A percentile compares a stretch with the other conserved stretches of the same genome.
phyloP scores from a whole-genome alignment of 2,797 vertebrate genomes.

The Crypturellus tataupa region DNA sequence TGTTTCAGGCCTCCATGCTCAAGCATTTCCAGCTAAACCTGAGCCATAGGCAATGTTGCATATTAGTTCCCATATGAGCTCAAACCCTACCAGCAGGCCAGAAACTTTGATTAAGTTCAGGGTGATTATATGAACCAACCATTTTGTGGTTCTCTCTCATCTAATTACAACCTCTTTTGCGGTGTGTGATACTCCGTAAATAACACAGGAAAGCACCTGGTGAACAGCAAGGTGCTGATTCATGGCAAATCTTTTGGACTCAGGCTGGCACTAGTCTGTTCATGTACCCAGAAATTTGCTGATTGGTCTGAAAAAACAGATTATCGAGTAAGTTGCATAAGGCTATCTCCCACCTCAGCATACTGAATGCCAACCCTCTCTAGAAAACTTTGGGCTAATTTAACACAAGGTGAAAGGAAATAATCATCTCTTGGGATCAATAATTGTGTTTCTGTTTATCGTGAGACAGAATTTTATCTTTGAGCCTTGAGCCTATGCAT shows the following conservation, averaged over 20 bases:
- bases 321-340: slow-evolving; percentile 57
- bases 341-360: slow-evolving; percentile 41
- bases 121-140: slow-evolving; percentile 1
- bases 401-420: background rate
- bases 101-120: slow-evolving; percentile 62
- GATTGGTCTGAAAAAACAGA: slow-evolving; percentile 54
- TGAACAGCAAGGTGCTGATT: slow-evolving; percentile 66
- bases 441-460: background rate
- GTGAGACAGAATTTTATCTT: background rate
- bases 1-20: background rate
- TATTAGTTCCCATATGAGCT: background rate
- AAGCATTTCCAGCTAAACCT: slow-evolving; percentile 2
- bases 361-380: slow-evolving; percentile 22
- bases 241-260: slow-evolving; percentile 68
- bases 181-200: slow-evolving; percentile 46
- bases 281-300: slow-evolving; percentile 67
- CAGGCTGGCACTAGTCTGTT: slow-evolving; percentile 71
- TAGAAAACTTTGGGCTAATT: background rate
- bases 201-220: slow-evolving; percentile 70
- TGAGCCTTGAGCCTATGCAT: background rate
- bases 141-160: slow-evolving; percentile 54
- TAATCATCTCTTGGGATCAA: background rate
- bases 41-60: slow-evolving; percentile 14
- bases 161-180: slow-evolving; percentile 55
- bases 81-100: background rate